These are phyloP conservation scores for Hippocampus mohnikei DNA, from an alignment of 2,113 vertebrate species.

Conservation along the genomic window DNA sequence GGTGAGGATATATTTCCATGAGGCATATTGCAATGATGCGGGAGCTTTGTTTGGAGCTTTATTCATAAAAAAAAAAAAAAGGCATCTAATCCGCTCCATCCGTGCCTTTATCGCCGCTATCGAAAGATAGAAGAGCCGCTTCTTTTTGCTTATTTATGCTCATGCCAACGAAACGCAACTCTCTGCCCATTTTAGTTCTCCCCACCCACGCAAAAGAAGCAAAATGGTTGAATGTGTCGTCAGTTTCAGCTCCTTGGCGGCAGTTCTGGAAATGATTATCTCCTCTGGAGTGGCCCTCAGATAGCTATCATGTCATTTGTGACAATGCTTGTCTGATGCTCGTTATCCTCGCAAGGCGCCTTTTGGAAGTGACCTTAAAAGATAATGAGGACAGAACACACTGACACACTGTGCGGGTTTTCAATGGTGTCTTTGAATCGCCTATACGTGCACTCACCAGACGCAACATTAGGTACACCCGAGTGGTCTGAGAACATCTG, in stretches of 20 bases:
- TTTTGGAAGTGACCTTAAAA: slow-evolving; percentile 49
- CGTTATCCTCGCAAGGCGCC: slow-evolving; percentile 42
- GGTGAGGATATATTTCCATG: slow-evolving; percentile 34
- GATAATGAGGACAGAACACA: slow-evolving; percentile 22
- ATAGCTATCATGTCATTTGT: slow-evolving; percentile 52
- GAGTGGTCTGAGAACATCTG: neutral
- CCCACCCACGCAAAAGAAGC: slow-evolving; percentile 17
- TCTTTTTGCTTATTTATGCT: slow-evolving; percentile 51
- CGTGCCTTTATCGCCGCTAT: slow-evolving; percentile 61
- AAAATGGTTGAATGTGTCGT: slow-evolving; percentile 34
- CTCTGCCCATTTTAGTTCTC: slow-evolving; percentile 35
- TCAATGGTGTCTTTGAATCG: neutral
- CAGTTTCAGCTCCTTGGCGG: slow-evolving; percentile 46
- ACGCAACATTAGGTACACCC: neutral
- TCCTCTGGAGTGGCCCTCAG: slow-evolving; percentile 33
- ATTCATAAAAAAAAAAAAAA: slow-evolving; percentile 43
- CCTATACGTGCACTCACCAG: neutral
- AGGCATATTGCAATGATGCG: slow-evolving; percentile 39
- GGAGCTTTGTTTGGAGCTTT: slow-evolving; percentile 42
- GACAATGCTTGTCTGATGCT: slow-evolving; percentile 41
- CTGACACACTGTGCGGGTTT: slow-evolving; percentile 6
- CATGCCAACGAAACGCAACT: slow-evolving; percentile 52
- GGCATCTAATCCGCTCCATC: slow-evolving; percentile 50
- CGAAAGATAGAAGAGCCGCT: slow-evolving; percentile 49
- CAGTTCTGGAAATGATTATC: slow-evolving; percentile 48